phyloP scores from a whole-genome alignment of 1,140 invertebrate genomes.

The Wiebesia pumilae region DNA sequence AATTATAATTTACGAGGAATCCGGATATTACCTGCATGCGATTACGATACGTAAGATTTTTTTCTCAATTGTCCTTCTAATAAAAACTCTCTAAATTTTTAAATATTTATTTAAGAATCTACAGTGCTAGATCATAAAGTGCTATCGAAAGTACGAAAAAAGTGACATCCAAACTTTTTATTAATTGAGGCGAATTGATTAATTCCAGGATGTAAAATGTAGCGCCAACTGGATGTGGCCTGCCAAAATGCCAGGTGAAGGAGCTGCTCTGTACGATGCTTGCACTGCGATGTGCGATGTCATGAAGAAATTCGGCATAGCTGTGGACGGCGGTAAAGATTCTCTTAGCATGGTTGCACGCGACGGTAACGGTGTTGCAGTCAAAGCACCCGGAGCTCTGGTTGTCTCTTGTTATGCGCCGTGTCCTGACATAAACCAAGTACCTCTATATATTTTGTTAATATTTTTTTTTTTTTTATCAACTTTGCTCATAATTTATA shows the following conservation, averaged over 20 bases:
- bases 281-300: constrained; percentile 91
- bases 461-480: too few species aligned
- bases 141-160: too few species aligned
- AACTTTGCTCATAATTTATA: too few species aligned
- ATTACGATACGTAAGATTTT: too few species aligned
- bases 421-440: constrained; percentile 89
- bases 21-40: too few species aligned
- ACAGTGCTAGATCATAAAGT: too few species aligned
- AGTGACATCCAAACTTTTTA: neutral
- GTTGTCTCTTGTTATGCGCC: constrained; percentile 96
- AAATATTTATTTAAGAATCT: too few species aligned
- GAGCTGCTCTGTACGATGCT: constrained; percentile 89
- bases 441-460: constrained; percentile 56
- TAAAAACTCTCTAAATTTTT: too few species aligned
- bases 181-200: neutral
- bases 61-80: too few species aligned
- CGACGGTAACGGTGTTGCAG: constrained; percentile 79
- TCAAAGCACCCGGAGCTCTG: constrained; percentile 94
- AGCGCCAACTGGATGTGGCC: constrained; percentile 99
- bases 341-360: constrained; percentile 97
- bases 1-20: too few species aligned
- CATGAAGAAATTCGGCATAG: constrained; percentile 91
- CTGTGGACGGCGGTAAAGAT: constrained; percentile 98
- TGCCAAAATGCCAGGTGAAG: constrained; percentile 94
- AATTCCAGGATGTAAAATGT: constrained; percentile 90